Evolutionary conservation across 1,140 invertebrate species (phyloP), one percentile per base, ranked within the genome.

Genomic region (Pogonomyrmex californicus): DNA sequence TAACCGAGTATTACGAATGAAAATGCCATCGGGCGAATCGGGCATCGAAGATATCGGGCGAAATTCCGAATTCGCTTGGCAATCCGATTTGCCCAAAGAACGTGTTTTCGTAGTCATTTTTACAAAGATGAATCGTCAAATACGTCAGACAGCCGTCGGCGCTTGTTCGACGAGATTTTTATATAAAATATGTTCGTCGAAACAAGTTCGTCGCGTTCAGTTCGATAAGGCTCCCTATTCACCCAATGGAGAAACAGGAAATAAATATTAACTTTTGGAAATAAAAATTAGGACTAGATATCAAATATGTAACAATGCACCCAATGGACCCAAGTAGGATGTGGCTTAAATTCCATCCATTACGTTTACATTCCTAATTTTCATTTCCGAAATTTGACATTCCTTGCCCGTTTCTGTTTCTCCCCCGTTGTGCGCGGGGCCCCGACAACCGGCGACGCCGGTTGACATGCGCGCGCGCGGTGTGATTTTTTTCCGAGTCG

Each of bases 401-500:
- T 23, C 23, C 23, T 23, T 23, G 23, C 23, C 23, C 23, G 23
- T 0, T 23, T 23, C 23, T 23, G 23, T 23, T 23, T 0, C 23
- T 23, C 23, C 23, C 23, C 23, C 23, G 23, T 23, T 23, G 23
- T 23, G 23, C 23, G 23, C 23, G 23, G n/a, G n/a, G n/a, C n/a
- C n/a, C n/a, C 66, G 88, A 73, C 49, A 58, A 75, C 41, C 66
- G 76, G 62, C 36, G 78, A 73, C 47, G 77, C 47, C 23, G 23
- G 23, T 23, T 23, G 75, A 76, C 41, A 87, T 71, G 41, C 41
- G 41, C 41, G 54, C 54, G 54, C 7, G 79, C 54, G 41, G 56
- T 49, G 68, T 70, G 66, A 58, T 82, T 81, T 87, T 87, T 87
- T 87, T 82, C 63, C 88, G 70, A 75, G 81, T 49, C 75, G 60